These are phyloP conservation scores for Metaphire vulgaris DNA, from an alignment of 1,140 invertebrate species.

Conservation along the genomic window DNA sequence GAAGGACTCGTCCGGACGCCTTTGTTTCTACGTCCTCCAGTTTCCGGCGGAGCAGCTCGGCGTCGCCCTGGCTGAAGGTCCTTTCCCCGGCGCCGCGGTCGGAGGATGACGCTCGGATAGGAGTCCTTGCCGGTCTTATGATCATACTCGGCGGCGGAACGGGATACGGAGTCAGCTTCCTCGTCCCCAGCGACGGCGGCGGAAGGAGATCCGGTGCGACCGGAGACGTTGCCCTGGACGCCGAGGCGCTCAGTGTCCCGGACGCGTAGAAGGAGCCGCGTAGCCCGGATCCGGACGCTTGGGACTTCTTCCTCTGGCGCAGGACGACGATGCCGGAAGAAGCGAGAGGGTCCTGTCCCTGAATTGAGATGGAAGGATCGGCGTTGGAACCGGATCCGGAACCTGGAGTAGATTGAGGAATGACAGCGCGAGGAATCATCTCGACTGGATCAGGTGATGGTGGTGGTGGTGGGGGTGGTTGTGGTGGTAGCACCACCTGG, in stretches of 20 bases:
- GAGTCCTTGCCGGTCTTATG: not conserved
- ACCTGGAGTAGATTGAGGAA: not conserved
- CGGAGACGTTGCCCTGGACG: not conserved
- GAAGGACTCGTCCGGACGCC: not conserved
- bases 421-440: not conserved
- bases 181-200: no score
- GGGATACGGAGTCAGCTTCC: not conserved
- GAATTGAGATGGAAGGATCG: not conserved
- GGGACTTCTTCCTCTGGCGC: not conserved
- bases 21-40: constrained; percentile 7
- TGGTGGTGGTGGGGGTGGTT: no score
- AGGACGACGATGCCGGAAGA: not conserved
- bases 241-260: not conserved
- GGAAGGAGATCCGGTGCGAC: no score
- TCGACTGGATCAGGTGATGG: not conserved
- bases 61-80: not conserved
- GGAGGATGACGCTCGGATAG: not conserved
- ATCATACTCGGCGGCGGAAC: constrained; percentile 10
- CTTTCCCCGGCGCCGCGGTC: not conserved
- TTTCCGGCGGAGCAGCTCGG: not conserved
- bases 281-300: not conserved
- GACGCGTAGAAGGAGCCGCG: not conserved
- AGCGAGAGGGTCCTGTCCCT: not conserved
- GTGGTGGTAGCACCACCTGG: not conserved
- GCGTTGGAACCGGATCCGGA: not conserved